Base-by-base conservation (phyloP, 2,888 invertebrate genomes). In the Tetrapedia diversipes region DNA sequence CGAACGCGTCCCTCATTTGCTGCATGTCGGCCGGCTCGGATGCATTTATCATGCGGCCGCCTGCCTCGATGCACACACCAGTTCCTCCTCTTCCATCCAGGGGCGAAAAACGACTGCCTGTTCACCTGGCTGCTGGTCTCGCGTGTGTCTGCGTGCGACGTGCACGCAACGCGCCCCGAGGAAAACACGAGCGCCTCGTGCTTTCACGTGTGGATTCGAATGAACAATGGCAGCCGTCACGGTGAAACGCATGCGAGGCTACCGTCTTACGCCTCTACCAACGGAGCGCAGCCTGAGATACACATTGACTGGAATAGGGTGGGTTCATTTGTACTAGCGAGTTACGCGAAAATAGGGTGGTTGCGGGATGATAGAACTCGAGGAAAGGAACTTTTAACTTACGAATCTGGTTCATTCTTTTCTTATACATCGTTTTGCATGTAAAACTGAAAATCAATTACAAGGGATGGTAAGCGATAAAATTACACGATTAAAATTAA, bases 181-280 rank as follows among this genome's bases (percentile, higher is more conserved):
- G 67, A 67, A 68, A 67, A 61, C 61, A 61, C 65, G 66, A 65
- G 80, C 70, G 49, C n/a, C 10, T 6, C 19, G 22, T 67, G 81
- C 74, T 68, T 79, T 77, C 77, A 78, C 83, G 82, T 77, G 82
- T 74, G 60, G 57, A 60, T 43, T 41, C 59, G 61, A 47, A 45
- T 71, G 79, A 78, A 88, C 88, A 88, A 88, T 88, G 88, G 83
- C 85, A 82, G 81, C 82, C 86, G 88, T 86, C 87, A 87, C 86
- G 87, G 75, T 87, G 85, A 87, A 86, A 84, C 69, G 82, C 81
- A 75, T 74, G 45, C 51, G 16, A 76, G 41, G 86, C 87, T 85
- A 86, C 87, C 82, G 87, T 87, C 83, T 87, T 88, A 86, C 88
- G 81, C 86, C 47, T 73, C 70, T 54, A 56, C 37, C 60, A 27